Conservation (phyloP, 2,888 invertebrate genomes). For the Zaprionus bogoriensis region DNA sequence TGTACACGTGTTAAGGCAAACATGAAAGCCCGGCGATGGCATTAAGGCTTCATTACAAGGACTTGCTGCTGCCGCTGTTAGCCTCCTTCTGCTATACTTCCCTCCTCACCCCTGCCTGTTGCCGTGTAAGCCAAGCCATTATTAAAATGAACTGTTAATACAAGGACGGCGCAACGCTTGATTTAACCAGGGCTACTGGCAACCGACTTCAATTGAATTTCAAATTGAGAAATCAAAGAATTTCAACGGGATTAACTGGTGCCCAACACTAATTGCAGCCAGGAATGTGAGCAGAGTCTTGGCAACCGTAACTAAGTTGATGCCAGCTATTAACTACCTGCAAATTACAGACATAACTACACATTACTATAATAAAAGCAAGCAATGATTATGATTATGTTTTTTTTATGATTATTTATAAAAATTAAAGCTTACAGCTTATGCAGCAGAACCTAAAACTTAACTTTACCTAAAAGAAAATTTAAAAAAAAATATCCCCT, state of each 20-base stretch:
- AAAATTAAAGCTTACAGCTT: no score
- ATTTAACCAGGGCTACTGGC: conserved; percentile 50
- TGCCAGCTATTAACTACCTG: not conserved
- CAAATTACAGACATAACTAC: no score
- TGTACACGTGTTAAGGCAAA: conserved; percentile 67
- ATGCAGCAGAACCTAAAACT: no score
- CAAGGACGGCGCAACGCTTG: conserved; percentile 55
- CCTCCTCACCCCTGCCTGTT: conserved; percentile 3
- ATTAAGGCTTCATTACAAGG: conserved; percentile 70
- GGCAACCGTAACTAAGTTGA: not conserved
- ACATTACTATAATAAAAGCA: no score
- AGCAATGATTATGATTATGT: no score
- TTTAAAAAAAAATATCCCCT: no score
- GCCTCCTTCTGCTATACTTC: not conserved
- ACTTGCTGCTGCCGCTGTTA: conserved; percentile 25
- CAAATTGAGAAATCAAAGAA: conserved; percentile 32
- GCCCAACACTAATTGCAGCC: not conserved
- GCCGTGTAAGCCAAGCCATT: conserved; percentile 42
- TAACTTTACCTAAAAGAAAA: no score
- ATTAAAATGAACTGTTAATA: conserved; percentile 76
- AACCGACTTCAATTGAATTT: conserved; percentile 37
- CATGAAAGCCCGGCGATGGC: conserved; percentile 58
- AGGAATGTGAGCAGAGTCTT: not conserved
- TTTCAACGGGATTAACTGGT: not conserved
- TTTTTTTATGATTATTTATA: no score